Evolutionary conservation across 2,797 vertebrate genomes (phyloP), one percentile per base, ranked within the genome.

Genomic region (Pseudochromis fuscus): DNA sequence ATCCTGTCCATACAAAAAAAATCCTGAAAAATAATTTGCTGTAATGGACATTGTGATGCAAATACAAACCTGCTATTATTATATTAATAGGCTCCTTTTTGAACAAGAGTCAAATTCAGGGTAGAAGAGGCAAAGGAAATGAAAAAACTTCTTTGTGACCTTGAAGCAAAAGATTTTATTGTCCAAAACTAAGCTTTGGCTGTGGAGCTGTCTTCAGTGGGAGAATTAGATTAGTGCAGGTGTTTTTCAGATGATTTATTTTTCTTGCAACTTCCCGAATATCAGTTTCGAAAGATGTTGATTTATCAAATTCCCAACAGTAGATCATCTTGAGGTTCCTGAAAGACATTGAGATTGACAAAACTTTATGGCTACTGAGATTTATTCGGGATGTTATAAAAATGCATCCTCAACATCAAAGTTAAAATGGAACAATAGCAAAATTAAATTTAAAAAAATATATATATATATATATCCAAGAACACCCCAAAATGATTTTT

Each of bases 161-260:
- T 50, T 7, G 13, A 50, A 27, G 48, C 13, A 28, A 16, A 5
- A 18, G 7, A 8, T 50, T 50, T 50, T n/a, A 18, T 18, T 18
- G 12, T 50, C 48, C 25, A 28, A 50, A 50, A 15, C 15, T 8
- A 9, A 27, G 48, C 27, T n/a, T 25, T 16, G 24, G 10, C 48
- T 9, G 48, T 16, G 25, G 15, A 7, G 48, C 15, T 28, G 48
- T 28, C 24, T 50, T 28, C 48, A 18, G 7, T 50, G 24, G 6
- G 13, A 30, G 60, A 48, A 72, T 67, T 30, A 64, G 60, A 64
- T 50, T 31, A 38, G 5, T 27, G 51, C 61, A 40, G 40, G 25
- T 21, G 1, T 67, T 60, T 78, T 68, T 60, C 49, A 64, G 49
- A 48, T 56, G 24, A 64, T 48, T 35, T 24, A 42, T 74, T 25